Conservation (phyloP, 2,113 vertebrate species). For the Erpornis zantholeuca region DNA sequence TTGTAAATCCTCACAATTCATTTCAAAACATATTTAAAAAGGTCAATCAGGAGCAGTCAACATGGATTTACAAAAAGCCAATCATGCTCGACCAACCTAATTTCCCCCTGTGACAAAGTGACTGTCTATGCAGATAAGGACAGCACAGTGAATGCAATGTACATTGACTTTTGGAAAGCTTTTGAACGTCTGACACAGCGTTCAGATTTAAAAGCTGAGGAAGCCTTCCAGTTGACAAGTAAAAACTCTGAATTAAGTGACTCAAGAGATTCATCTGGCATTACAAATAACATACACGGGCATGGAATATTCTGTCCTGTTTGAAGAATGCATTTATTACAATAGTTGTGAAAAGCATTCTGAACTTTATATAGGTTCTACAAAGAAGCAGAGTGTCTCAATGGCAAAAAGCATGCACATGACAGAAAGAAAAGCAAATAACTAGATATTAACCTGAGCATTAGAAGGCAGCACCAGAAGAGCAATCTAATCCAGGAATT, state of each 20-base stretch:
- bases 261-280: background rate
- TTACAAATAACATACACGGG: background rate
- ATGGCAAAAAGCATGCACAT: background rate
- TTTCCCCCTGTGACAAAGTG: slow-evolving; percentile 16
- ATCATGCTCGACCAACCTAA: background rate
- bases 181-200: background rate
- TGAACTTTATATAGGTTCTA: background rate
- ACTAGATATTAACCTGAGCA: background rate
- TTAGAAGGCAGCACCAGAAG: background rate
- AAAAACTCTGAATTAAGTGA: slow-evolving; percentile 25
- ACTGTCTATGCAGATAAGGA: slow-evolving; percentile 23
- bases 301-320: background rate
- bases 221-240: slow-evolving; percentile 8
- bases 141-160: background rate
- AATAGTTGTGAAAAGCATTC: slow-evolving; percentile 1
- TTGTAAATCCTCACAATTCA: background rate
- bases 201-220: slow-evolving; percentile 4
- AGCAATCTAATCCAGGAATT: background rate
- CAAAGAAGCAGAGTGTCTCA: background rate
- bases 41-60: slow-evolving; percentile 27
- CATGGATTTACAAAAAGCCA: background rate
- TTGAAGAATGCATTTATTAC: background rate
- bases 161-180: slow-evolving; percentile 12
- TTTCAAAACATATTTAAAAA: slow-evolving; percentile 3
- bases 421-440: background rate